A percentile compares a stretch with the other conserved stretches of the same genome.
Evolutionary conservation across 2,888 invertebrate species (phyloP).

Genomic region (Panzeria rudis): DNA sequence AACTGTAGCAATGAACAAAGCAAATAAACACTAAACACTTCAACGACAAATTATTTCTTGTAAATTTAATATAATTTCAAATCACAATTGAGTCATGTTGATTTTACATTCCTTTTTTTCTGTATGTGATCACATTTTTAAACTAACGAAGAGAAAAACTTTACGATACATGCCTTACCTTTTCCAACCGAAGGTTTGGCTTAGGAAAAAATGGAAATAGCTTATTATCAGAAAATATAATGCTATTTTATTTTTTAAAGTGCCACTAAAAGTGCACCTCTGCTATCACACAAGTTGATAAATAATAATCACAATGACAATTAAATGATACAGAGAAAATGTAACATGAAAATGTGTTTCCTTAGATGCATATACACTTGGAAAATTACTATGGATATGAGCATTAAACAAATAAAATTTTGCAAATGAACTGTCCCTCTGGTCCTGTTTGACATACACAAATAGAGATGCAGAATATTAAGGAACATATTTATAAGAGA

Average conservation of each 20-base stretch:
- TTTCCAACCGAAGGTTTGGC: too few relatives aligned
- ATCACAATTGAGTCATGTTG: too few relatives aligned
- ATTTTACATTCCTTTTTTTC: too few relatives aligned
- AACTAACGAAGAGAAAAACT: too few relatives aligned
- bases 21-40: too few relatives aligned
- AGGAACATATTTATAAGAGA: conserved; percentile 49
- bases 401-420: conserved; percentile 7
- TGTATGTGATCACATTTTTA: too few relatives aligned
- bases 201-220: too few relatives aligned
- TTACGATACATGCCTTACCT: too few relatives aligned
- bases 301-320: conserved; percentile 64
- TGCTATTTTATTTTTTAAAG: not conserved
- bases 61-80: too few relatives aligned
- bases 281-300: conserved; percentile 33
- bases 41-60: too few relatives aligned
- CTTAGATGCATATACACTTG: not conserved
- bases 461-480: conserved; percentile 27
- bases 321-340: conserved; percentile 50
- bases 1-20: too few relatives aligned
- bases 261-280: conserved; percentile 4
- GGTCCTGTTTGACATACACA: conserved; percentile 13
- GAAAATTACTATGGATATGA: not conserved
- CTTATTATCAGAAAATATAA: not conserved
- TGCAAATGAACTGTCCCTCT: conserved; percentile 48
- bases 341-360: not conserved